phyloP scores from a whole-genome alignment of 2,888 invertebrate genomes.

The Isoperla grammatica region DNA sequence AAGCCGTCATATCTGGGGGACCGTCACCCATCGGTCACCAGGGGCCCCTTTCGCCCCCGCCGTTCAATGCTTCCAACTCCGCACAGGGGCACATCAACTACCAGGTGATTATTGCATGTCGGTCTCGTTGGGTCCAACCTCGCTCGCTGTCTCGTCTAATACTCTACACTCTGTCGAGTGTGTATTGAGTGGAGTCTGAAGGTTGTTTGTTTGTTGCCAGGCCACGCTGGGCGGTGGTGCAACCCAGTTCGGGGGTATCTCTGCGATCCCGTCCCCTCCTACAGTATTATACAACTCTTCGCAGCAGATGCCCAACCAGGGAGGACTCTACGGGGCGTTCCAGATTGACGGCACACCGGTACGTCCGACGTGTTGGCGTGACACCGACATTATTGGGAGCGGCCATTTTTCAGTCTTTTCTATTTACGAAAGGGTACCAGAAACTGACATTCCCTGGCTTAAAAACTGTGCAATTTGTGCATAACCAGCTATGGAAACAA shows the following conservation, averaged over 20 bases:
- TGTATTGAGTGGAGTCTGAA: too few relatives aligned
- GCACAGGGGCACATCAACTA: conserved; percentile 39
- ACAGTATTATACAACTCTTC: conserved; percentile 77
- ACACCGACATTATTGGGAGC: too few relatives aligned
- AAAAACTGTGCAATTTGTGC: too few relatives aligned
- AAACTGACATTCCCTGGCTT: too few relatives aligned
- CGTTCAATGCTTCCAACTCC: conserved; percentile 40
- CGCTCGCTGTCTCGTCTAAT: background rate
- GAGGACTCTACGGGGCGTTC: conserved; percentile 78
- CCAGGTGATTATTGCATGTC: conserved; percentile 45
- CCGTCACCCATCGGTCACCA: conserved; percentile 41
- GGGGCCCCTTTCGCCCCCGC: conserved; percentile 43
- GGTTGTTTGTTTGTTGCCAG: conserved; percentile 36
- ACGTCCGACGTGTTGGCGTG: conserved; percentile 33
- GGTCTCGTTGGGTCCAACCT: conserved; percentile 34
- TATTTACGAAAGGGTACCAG: too few relatives aligned
- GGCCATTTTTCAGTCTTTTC: conserved; percentile 15
- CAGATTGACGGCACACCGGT: conserved; percentile 51
- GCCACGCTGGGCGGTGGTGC: conserved; percentile 41
- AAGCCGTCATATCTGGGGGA: conserved; percentile 41
- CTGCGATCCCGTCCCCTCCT: conserved; percentile 82
- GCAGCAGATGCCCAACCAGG: conserved; percentile 63
- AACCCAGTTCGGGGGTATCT: conserved; percentile 68
- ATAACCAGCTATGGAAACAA: too few relatives aligned
- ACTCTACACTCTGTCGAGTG: too few relatives aligned